Evolutionary conservation across 2,888 invertebrate species (phyloP), one percentile per base, ranked within the genome.

Genomic region (Macaria liturata): DNA sequence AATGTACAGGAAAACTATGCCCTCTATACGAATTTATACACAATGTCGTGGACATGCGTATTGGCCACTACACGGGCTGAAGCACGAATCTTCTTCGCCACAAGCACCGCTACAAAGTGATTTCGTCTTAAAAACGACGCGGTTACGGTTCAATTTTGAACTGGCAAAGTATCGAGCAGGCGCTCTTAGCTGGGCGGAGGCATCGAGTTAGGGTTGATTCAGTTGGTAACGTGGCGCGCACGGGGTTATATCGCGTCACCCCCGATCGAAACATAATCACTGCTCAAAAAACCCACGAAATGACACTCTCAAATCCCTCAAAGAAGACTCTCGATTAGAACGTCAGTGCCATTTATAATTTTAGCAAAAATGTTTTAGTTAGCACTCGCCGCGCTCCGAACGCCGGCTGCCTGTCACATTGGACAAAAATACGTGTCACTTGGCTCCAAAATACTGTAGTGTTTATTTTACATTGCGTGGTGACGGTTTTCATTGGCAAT

Each of bases 161-260:
- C 63, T 58, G 58, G 59, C 8, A 31, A 62, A 51, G 71, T 68
- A 73, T 80, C 72, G 90, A 84, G 89, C 91, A 89, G 85, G 91
- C 91, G 91, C 91, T 86, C 73, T 89, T 80, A 89, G 88, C 86
- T 89, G 91, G 91, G 91, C 91, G 91, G 91, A 85, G 91, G 91
- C 90, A 84, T 86, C 78, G 88, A 85, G 78, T 89, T 78, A 83
- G 84, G 86, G 86, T 82, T 87, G 86, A 86, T 88, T 91, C 91
- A 91, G 91, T 91, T 82, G 85, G 80, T 83, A 84, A 81, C 85
- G 81, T 81, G 81, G 86, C 86, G 90, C 80, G 86, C 71, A 73
- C 80, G 86, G 80, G 86, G 83, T 80, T 80, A 87, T 84, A 74
- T 76, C 83, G 84, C 80, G 79, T 75, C 76, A 71, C 73, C 81